phyloP scores from a whole-genome alignment of 2,113 vertebrate species.

The Mobula birostris region DNA sequence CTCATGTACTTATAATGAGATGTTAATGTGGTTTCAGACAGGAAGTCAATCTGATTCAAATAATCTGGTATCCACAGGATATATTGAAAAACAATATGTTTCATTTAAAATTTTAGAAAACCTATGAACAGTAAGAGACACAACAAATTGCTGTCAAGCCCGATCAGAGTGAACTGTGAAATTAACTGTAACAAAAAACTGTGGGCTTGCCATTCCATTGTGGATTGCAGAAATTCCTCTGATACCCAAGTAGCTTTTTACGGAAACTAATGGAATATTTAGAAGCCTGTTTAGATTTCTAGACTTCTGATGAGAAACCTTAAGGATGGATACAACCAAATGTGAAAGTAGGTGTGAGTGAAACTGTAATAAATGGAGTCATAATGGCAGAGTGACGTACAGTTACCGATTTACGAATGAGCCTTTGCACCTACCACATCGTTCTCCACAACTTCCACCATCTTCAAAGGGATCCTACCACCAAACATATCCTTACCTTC shows the following conservation, averaged over 20 bases:
- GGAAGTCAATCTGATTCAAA: not conserved
- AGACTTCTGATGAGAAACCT: not conserved
- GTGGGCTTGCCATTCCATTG: not conserved
- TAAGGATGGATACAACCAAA: no score
- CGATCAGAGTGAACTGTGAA: constrained; percentile 6
- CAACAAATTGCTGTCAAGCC: constrained; percentile 29
- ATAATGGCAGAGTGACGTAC: not conserved
- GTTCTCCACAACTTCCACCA: no score
- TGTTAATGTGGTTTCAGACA: not conserved
- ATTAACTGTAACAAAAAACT: not conserved
- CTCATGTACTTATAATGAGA: not conserved
- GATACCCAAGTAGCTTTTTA: not conserved
- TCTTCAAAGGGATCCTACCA: no score
- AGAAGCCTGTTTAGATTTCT: not conserved
- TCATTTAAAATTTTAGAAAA: not conserved
- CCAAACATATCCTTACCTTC: no score
- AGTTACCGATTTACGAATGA: not conserved
- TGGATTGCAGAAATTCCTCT: not conserved
- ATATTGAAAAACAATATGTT: not conserved
- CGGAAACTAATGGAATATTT: not conserved
- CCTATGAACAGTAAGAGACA: no score
- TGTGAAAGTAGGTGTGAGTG: not conserved
- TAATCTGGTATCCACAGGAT: not conserved
- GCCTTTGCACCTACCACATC: no score
- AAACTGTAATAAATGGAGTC: not conserved